These are phyloP conservation scores for Linnaemya vulpina DNA, from an alignment of 2,888 invertebrate genomes.

Conservation along the genomic window DNA sequence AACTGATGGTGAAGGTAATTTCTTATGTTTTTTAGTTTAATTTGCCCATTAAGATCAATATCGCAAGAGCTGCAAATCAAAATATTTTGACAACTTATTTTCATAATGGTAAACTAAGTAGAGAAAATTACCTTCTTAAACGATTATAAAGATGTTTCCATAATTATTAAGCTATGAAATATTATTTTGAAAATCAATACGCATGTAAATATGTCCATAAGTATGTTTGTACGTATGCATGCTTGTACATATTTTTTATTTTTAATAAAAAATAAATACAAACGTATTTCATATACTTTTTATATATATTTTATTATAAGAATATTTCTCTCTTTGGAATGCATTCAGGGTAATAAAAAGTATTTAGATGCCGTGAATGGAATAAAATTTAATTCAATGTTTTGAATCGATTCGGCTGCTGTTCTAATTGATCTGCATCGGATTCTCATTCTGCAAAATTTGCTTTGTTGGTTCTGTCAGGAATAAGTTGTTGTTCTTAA, in stretches of 20 bases:
- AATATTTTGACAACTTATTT: too few relatives aligned
- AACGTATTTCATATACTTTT: too few relatives aligned
- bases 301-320: not conserved
- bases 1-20: constrained; percentile 92
- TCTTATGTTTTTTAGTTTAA: not conserved
- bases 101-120: too few relatives aligned
- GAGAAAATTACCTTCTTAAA: too few relatives aligned
- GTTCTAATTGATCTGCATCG: constrained; percentile 38
- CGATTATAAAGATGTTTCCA: too few relatives aligned
- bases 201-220: too few relatives aligned
- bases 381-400: constrained; percentile 26
- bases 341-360: constrained; percentile 22
- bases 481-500: constrained; percentile 5
- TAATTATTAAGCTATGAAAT: too few relatives aligned
- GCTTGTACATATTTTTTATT: too few relatives aligned
- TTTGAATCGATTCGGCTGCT: constrained; percentile 33
- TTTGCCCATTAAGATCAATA: not conserved
- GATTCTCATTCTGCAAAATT: constrained; percentile 20
- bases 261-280: not conserved
- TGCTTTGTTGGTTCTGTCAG: constrained; percentile 25
- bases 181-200: too few relatives aligned
- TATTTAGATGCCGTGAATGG: constrained; percentile 37
- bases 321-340: constrained; percentile 14
- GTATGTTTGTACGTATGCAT: too few relatives aligned
- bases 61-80: not conserved